Conservation (phyloP, 2,888 invertebrate genomes). For the Urechis unicinctus region DNA sequence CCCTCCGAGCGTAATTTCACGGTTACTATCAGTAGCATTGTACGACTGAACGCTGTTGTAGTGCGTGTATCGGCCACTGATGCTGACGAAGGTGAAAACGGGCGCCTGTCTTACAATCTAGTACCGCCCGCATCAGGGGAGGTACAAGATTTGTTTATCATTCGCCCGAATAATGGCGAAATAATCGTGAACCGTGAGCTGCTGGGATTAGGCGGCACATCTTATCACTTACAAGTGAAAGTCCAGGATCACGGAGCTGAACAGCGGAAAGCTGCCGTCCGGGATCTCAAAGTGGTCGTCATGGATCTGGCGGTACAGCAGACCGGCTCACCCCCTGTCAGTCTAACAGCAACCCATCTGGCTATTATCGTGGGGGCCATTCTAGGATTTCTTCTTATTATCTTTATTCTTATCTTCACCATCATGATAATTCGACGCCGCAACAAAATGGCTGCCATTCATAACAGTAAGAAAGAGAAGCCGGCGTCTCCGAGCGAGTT, state of each 20-base stretch:
- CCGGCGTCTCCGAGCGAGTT: not conserved
- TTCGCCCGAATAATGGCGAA: not conserved
- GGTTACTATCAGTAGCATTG: not conserved
- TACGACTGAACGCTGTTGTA: not conserved
- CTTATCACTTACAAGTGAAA: not conserved
- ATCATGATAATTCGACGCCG: not conserved
- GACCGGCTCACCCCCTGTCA: not conserved
- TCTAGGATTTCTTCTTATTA: not conserved
- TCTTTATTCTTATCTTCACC: not conserved
- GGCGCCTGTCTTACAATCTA: not conserved
- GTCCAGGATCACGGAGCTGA: not conserved
- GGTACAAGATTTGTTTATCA: not conserved
- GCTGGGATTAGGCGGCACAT: not conserved
- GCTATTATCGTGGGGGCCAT: slow-evolving; percentile 3
- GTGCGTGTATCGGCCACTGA: not conserved
- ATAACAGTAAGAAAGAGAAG: not conserved
- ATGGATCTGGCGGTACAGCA: not conserved
- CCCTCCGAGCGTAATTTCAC: not conserved
- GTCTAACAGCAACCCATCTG: not conserved
- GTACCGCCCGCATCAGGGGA: not conserved
- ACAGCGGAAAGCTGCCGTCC: not conserved
- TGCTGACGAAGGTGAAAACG: not conserved
- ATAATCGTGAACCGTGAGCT: not conserved
- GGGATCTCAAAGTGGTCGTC: not conserved
- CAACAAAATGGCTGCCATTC: not conserved